Evolutionary conservation across 1,140 invertebrate species (phyloP).

Genomic region (Eurosta solidaginis): DNA sequence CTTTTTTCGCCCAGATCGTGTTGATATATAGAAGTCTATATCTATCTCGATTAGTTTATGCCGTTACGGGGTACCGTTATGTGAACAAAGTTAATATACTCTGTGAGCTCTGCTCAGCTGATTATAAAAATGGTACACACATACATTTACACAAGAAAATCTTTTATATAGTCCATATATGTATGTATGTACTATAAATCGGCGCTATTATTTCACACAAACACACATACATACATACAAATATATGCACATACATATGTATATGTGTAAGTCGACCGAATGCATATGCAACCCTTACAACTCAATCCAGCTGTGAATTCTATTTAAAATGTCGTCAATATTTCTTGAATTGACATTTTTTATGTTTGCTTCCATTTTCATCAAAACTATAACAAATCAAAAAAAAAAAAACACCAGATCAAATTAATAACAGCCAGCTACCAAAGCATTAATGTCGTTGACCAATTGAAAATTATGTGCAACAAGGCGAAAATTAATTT

Average conservation of each 20-base stretch:
- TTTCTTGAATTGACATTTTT: background rate
- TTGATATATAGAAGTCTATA: no score
- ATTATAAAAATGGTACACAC: background rate
- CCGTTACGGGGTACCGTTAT: no score
- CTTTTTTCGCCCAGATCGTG: no score
- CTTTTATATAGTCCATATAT: background rate
- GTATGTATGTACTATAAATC: background rate
- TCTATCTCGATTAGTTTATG: no score
- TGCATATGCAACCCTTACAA: conserved; percentile 10
- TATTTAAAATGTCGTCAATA: conserved; percentile 22
- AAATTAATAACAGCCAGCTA: background rate
- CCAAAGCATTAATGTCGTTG: background rate
- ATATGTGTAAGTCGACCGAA: background rate
- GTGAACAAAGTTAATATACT: no score
- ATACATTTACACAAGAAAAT: background rate
- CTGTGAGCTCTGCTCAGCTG: no score
- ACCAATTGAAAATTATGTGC: background rate
- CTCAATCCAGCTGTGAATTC: conserved; percentile 28
- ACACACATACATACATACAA: no score
- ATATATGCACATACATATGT: background rate
- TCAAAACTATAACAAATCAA: background rate
- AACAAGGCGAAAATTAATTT: conserved; percentile 24
- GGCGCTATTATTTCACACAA: no score
- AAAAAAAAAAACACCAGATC: background rate
- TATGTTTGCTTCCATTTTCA: background rate